These are phyloP conservation scores for Forbesichthys papilliferus DNA, from an alignment of 2,113 vertebrate species.

Conservation along the genomic window DNA sequence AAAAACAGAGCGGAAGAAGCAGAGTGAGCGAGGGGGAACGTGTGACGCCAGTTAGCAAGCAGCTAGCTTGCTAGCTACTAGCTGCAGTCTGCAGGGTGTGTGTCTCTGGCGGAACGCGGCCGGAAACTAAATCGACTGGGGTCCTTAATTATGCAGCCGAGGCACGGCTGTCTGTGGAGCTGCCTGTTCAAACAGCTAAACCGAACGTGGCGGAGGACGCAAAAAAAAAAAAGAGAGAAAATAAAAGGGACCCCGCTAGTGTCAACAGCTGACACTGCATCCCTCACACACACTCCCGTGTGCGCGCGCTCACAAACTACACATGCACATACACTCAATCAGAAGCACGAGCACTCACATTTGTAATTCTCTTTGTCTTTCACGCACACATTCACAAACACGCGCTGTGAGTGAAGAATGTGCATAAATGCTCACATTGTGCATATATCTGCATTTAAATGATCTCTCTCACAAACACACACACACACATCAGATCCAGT, in stretches of 20 bases:
- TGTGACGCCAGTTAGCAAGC: slow-evolving; percentile 28
- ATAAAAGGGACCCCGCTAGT: slow-evolving; percentile 21
- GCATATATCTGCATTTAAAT: slow-evolving; percentile 16
- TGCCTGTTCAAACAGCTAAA: slow-evolving; percentile 72
- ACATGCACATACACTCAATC: background rate
- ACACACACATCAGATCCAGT: slow-evolving; percentile 7
- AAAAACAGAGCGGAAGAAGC: slow-evolving; percentile 12
- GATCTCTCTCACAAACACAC: slow-evolving; percentile 7
- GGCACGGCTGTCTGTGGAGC: slow-evolving; percentile 66
- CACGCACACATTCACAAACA: background rate
- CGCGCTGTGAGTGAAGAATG: background rate
- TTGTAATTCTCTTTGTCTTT: too few relatives aligned
- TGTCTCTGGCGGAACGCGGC: slow-evolving; percentile 44
- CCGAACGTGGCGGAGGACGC: slow-evolving; percentile 34
- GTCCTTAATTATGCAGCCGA: slow-evolving; percentile 73
- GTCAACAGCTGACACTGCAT: slow-evolving; percentile 25
- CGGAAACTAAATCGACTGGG: slow-evolving; percentile 68
- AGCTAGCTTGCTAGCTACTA: slow-evolving; percentile 13
- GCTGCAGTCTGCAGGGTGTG: slow-evolving; percentile 38
- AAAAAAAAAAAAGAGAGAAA: background rate
- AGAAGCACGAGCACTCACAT: background rate
- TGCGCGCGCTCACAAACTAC: slow-evolving; percentile 6
- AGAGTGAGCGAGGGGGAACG: slow-evolving; percentile 20
- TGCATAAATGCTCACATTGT: background rate
- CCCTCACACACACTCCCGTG: slow-evolving; percentile 5